Evolutionary conservation across 2,888 invertebrate species (phyloP).

Genomic region (Mesorhabditis belari): DNA sequence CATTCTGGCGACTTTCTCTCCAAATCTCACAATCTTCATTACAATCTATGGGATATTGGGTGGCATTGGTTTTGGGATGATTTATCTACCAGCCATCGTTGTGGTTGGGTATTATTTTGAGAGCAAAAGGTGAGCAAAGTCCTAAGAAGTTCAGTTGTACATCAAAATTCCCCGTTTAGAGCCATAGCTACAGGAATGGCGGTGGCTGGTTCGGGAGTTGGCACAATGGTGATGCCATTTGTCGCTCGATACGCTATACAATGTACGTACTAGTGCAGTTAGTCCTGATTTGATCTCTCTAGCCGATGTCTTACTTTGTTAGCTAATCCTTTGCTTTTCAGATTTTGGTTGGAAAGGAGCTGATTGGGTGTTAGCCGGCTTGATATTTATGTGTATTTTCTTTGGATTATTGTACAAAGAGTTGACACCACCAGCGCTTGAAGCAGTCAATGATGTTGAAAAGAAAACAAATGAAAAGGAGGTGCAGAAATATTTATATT

Average conservation of each 20-base stretch:
- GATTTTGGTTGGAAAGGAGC: slow-evolving; percentile 39
- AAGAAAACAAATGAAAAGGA: slow-evolving; percentile 18
- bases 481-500: not conserved
- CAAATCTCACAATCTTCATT: slow-evolving; percentile 73
- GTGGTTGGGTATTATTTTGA: slow-evolving; percentile 96
- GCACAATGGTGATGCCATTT: slow-evolving; percentile 58
- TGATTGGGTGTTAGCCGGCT: slow-evolving; percentile 65
- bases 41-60: slow-evolving; percentile 76
- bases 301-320: slow-evolving; percentile 9
- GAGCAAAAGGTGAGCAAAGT: slow-evolving; percentile 65
- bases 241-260: slow-evolving; percentile 41
- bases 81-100: slow-evolving; percentile 90
- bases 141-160: not conserved
- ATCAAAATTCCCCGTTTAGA: slow-evolving; percentile 8
- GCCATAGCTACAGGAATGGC: slow-evolving; percentile 91
- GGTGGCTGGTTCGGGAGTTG: slow-evolving; percentile 82
- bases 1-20: slow-evolving; percentile 69
- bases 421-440: slow-evolving; percentile 55
- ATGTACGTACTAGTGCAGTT: slow-evolving; percentile 23
- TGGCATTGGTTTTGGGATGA: slow-evolving; percentile 79
- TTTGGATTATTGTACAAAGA: slow-evolving; percentile 80
- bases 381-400: slow-evolving; percentile 70
- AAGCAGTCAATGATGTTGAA: slow-evolving; percentile 18
- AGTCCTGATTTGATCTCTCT: slow-evolving; percentile 10
- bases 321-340: slow-evolving; percentile 11